Percentiles rank a stretch among this genome's conserved stretches.
These are phyloP conservation scores for Helarctos malayanus DNA, from an alignment of 2,797 vertebrate genomes.

Conservation along the genomic window DNA sequence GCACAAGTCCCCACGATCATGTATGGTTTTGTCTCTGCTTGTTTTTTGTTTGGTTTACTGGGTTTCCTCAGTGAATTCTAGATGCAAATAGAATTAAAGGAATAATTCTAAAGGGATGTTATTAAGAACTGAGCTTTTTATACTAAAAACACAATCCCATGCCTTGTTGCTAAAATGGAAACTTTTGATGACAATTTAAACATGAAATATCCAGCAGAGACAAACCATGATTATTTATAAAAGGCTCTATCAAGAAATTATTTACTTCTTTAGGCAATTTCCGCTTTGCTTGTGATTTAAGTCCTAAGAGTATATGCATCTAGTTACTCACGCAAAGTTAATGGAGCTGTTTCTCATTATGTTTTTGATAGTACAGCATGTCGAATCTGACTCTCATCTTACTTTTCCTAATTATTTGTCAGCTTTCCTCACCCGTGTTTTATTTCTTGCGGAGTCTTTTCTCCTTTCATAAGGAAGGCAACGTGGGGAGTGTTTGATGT, in stretches of 20 bases:
- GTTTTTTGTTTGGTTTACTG: slow-evolving; percentile 70
- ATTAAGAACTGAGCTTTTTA: slow-evolving; percentile 78
- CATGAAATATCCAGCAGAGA: slow-evolving; percentile 75
- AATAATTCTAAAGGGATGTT: slow-evolving; percentile 81
- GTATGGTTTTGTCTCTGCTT: slow-evolving; percentile 66
- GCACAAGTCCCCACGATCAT: slow-evolving; percentile 72
- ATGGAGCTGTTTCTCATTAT: neutral
- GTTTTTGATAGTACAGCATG: slow-evolving; percentile 5
- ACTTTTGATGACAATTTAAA: slow-evolving; percentile 70
- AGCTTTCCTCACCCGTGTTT: slow-evolving; percentile 57
- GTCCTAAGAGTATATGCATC: slow-evolving; percentile 51
- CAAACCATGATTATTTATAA: slow-evolving; percentile 74
- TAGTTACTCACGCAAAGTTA: slow-evolving; percentile 61
- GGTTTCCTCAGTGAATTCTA: slow-evolving; percentile 60
- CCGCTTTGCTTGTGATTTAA: slow-evolving; percentile 69
- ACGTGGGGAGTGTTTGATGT: slow-evolving; percentile 63
- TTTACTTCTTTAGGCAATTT: slow-evolving; percentile 81
- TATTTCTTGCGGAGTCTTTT: slow-evolving; percentile 73
- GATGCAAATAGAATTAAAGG: slow-evolving; percentile 81
- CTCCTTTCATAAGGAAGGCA: slow-evolving; percentile 82
- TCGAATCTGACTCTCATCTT: slow-evolving; percentile 46
- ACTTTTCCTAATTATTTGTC: slow-evolving; percentile 63
- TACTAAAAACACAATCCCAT: slow-evolving; percentile 72
- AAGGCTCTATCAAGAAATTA: slow-evolving; percentile 58
- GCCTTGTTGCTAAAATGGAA: slow-evolving; percentile 68